These are phyloP conservation scores for Drosophila mojavensis DNA, from an alignment of 1,140 invertebrate species.

Conservation along the genomic window DNA sequence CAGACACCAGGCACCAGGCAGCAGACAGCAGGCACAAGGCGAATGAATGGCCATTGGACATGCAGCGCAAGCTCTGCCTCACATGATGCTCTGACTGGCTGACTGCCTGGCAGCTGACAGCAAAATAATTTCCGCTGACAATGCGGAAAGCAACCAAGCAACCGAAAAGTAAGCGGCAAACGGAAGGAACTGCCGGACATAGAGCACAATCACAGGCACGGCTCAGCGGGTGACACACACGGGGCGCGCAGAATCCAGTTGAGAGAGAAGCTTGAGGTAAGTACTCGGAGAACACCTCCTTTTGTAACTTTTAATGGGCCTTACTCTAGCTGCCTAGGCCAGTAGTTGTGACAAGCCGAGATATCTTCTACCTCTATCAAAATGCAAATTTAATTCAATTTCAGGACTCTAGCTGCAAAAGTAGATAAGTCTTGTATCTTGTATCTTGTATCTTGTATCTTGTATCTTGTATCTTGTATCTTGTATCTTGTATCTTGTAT, in stretches of 20 bases:
- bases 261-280: neutral
- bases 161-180: slow-evolving; percentile 7
- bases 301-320: too few relatives aligned
- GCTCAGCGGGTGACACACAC: neutral
- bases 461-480: too few relatives aligned
- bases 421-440: too few relatives aligned
- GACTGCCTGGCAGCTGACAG: slow-evolving; percentile 39
- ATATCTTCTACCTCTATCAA: too few relatives aligned
- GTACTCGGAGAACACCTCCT: too few relatives aligned
- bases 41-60: slow-evolving; percentile 33
- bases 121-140: slow-evolving; percentile 58
- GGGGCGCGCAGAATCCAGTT: neutral
- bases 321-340: too few relatives aligned
- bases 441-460: too few relatives aligned
- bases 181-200: neutral
- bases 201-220: neutral
- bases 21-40: neutral
- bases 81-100: neutral
- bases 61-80: slow-evolving; percentile 1
- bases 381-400: too few relatives aligned
- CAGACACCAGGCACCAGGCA: too few relatives aligned
- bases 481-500: too few relatives aligned
- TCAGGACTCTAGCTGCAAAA: too few relatives aligned
- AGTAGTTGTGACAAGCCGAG: too few relatives aligned
- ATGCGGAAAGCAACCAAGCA: slow-evolving; percentile 25